These are phyloP conservation scores for Gymnodraco acuticeps DNA, from an alignment of 2,797 vertebrate species.

Conservation along the genomic window DNA sequence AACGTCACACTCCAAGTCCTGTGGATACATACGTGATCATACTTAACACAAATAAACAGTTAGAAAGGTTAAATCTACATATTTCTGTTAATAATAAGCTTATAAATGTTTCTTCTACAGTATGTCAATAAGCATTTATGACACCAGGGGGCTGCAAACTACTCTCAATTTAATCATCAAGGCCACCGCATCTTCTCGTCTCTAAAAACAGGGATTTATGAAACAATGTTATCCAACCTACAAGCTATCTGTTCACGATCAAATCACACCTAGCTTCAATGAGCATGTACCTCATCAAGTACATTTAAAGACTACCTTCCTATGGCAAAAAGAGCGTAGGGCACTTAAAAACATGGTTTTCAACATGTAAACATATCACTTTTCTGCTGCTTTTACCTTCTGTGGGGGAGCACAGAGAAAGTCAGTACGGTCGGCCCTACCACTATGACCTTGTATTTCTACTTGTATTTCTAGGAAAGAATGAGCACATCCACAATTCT, in stretches of 20 bases:
- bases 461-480: slow-evolving; percentile 55
- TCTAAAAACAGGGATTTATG: neutral
- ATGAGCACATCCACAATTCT: slow-evolving; percentile 47
- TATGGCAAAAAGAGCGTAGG: too few species aligned
- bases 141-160: slow-evolving; percentile 60
- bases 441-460: slow-evolving; percentile 46
- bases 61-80: neutral
- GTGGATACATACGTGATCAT: slow-evolving; percentile 38
- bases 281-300: neutral
- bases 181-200: neutral
- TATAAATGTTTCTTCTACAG: neutral
- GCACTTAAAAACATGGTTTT: neutral
- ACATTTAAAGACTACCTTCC: neutral
- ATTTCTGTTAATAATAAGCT: neutral
- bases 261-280: neutral
- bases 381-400: slow-evolving; percentile 25
- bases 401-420: slow-evolving; percentile 8
- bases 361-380: slow-evolving; percentile 25
- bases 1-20: slow-evolving; percentile 89
- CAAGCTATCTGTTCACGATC: slow-evolving; percentile 1
- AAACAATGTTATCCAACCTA: neutral
- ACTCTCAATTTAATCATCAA: neutral
- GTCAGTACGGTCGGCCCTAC: neutral
- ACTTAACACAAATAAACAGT: neutral
- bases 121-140: neutral